Evolutionary conservation across 2,888 invertebrate species (phyloP).

Genomic region (Sacculina carcini): DNA sequence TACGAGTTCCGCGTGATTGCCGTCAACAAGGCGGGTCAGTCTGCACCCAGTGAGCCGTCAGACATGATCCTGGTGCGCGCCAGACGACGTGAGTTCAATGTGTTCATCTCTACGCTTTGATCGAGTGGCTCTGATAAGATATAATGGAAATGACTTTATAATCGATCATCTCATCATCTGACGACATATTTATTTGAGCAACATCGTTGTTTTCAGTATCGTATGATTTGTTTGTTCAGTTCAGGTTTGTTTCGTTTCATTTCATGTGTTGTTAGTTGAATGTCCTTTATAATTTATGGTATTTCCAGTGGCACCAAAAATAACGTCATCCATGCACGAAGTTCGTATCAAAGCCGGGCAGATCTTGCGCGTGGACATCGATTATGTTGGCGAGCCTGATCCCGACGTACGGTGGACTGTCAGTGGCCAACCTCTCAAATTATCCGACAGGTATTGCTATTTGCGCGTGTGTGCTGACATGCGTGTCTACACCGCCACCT

Average conservation of each 20-base stretch:
- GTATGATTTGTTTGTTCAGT: too few relatives aligned
- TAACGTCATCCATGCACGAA: conserved; percentile 65
- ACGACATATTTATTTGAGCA: too few relatives aligned
- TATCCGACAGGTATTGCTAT: conserved; percentile 27
- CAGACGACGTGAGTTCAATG: conserved; percentile 33
- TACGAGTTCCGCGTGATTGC: conserved; percentile 92
- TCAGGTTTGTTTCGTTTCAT: too few relatives aligned
- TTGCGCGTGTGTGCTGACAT: background rate
- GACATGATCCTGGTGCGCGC: conserved; percentile 61
- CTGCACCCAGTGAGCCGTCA: conserved; percentile 82
- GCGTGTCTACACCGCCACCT: too few relatives aligned
- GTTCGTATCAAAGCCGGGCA: conserved; percentile 77
- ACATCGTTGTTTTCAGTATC: too few relatives aligned
- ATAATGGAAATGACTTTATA: too few relatives aligned
- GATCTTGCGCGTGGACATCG: conserved; percentile 63
- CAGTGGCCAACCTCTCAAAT: conserved; percentile 36
- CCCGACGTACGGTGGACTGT: conserved; percentile 73
- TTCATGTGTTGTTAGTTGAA: too few relatives aligned
- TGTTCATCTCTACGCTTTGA: background rate
- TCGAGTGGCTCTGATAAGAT: too few relatives aligned
- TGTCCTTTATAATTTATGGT: too few relatives aligned
- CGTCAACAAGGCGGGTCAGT: conserved; percentile 77
- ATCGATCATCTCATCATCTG: too few relatives aligned
- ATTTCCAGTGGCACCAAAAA: conserved; percentile 69
- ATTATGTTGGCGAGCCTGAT: conserved; percentile 74